These are phyloP conservation scores for Drosophila kanapiae DNA, from an alignment of 1,140 invertebrate genomes.

Conservation along the genomic window DNA sequence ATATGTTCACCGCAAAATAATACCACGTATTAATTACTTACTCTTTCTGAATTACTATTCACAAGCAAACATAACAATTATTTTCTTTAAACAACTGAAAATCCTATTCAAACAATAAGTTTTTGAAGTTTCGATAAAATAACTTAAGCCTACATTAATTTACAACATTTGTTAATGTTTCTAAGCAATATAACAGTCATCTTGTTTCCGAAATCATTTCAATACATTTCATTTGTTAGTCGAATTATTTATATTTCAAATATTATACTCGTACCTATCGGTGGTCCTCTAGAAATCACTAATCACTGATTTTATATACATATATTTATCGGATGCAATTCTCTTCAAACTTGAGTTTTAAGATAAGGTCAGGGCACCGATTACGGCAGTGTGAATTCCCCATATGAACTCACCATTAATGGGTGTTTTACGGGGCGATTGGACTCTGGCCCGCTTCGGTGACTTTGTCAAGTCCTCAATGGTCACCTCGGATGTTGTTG, in stretches of 20 bases:
- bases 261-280: background rate
- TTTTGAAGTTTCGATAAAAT: background rate
- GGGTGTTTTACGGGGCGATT: slow-evolving; percentile 68
- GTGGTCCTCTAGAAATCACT: too few species aligned
- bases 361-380: background rate
- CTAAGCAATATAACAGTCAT: background rate
- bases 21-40: background rate
- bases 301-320: too few species aligned
- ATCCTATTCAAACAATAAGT: background rate
- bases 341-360: too few species aligned
- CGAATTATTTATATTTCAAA: background rate
- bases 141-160: background rate
- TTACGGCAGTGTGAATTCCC: background rate
- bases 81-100: background rate
- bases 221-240: background rate
- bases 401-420: slow-evolving; percentile 51
- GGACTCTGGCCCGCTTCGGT: slow-evolving; percentile 57
- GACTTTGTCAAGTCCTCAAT: slow-evolving; percentile 60
- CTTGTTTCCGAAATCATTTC: background rate
- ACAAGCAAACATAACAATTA: background rate
- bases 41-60: background rate
- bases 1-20: slow-evolving; percentile 1
- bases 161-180: too few species aligned
- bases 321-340: too few species aligned
- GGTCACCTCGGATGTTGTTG: slow-evolving; percentile 16